Conservation (phyloP, 1,140 invertebrate genomes). For the Dendrolimus kikuchii region DNA sequence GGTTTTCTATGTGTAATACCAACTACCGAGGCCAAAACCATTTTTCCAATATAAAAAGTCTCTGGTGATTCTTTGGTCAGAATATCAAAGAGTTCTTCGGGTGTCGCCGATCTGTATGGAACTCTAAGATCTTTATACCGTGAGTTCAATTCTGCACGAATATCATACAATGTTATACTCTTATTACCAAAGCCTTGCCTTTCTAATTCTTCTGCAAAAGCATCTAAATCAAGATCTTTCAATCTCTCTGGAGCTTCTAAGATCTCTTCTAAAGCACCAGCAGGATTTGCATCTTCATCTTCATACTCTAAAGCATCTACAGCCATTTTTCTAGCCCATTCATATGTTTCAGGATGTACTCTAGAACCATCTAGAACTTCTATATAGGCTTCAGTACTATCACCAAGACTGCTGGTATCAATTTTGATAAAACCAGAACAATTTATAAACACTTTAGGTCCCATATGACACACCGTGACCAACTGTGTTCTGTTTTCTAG, state of each 20-base stretch:
- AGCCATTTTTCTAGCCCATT: constrained; percentile 99
- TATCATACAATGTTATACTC: constrained; percentile 97
- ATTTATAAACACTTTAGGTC: constrained; percentile 99
- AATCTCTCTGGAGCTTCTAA: constrained; percentile 94
- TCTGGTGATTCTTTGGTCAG: constrained; percentile 97
- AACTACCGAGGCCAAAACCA: constrained; percentile 83
- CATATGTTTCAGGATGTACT: constrained; percentile 99
- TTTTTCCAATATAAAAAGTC: constrained; percentile 94
- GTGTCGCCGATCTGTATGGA: constrained; percentile 83
- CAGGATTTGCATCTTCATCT: constrained; percentile 96
- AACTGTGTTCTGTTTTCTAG: constrained; percentile 96
- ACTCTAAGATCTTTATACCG: constrained; percentile 95
- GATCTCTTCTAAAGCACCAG: constrained; percentile 97
- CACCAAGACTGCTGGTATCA: constrained; percentile 94
- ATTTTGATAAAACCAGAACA: constrained; percentile 99
- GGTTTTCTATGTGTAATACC: constrained; percentile 91
- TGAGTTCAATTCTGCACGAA: constrained; percentile 94
- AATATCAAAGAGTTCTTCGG: constrained; percentile 94
- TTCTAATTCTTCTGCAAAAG: constrained; percentile 97
- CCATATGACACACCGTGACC: constrained; percentile 96
- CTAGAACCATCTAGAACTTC: constrained; percentile 98
- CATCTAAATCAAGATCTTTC: constrained; percentile 98
- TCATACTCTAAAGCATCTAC: constrained; percentile 99
- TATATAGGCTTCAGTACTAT: constrained; percentile 94
- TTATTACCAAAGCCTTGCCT: constrained; percentile 97